A percentile compares a stretch with the other conserved stretches of the same genome.
These are phyloP conservation scores for Cetoscarus ocellatus DNA, from an alignment of 2,797 vertebrate genomes.

Conservation along the genomic window DNA sequence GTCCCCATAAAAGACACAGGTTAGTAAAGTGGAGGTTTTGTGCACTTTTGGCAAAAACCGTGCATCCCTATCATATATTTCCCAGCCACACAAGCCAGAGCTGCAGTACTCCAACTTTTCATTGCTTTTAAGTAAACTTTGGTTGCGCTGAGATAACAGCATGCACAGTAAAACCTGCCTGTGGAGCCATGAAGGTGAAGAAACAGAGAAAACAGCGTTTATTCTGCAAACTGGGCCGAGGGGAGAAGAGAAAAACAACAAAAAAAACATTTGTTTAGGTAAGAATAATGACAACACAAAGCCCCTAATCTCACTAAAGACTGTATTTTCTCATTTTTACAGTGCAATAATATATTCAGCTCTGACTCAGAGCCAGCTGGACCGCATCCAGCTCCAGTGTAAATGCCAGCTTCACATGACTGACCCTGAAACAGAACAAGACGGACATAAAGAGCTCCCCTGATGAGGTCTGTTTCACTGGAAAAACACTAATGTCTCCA, in stretches of 20 bases:
- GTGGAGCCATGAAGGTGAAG: slow-evolving; percentile 28
- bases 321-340: slow-evolving; percentile 23
- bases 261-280: slow-evolving; percentile 27
- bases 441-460: slow-evolving; percentile 40
- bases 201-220: slow-evolving; percentile 47
- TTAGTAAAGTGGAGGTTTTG: too few relatives aligned
- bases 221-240: slow-evolving; percentile 43
- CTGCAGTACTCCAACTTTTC: slow-evolving; percentile 11
- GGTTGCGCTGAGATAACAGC: slow-evolving; percentile 22
- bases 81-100: too few relatives aligned
- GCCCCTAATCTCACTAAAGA: slow-evolving; percentile 28
- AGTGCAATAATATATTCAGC: slow-evolving; percentile 15
- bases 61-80: too few relatives aligned
- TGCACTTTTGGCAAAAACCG: too few relatives aligned
- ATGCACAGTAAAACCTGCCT: slow-evolving; percentile 41
- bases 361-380: slow-evolving; percentile 29
- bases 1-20: too few relatives aligned
- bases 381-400: slow-evolving; percentile 29
- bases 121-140: slow-evolving; percentile 23
- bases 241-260: slow-evolving; percentile 24
- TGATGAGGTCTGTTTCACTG: slow-evolving; percentile 17
- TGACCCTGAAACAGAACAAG: slow-evolving; percentile 56
- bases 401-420: slow-evolving; percentile 47
- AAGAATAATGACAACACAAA: slow-evolving; percentile 12
- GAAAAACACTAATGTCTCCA: slow-evolving; percentile 1